Conservation (phyloP, 2,797 vertebrate species). For the Chrysocyon brachyurus region DNA sequence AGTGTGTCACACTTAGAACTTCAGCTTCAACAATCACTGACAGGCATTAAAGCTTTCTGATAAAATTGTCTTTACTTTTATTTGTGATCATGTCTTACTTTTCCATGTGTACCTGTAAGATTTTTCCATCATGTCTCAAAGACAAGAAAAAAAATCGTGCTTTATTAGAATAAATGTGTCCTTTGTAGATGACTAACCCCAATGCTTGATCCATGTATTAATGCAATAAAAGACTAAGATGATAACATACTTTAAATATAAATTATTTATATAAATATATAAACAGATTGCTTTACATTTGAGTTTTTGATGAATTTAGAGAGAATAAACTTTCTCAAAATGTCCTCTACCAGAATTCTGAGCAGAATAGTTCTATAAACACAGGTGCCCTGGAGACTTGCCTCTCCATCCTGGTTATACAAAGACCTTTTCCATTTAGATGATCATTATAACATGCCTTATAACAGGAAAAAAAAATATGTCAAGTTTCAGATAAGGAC, state of each 20-base stretch:
- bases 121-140: background rate
- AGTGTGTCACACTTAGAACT: background rate
- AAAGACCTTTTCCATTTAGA: background rate
- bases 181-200: background rate
- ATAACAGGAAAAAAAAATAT: background rate
- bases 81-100: background rate
- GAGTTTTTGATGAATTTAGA: background rate
- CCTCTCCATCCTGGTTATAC: background rate
- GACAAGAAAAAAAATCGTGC: background rate
- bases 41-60: background rate
- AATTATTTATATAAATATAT: background rate
- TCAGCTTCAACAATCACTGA: background rate
- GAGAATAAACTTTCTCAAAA: background rate
- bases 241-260: background rate
- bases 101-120: background rate
- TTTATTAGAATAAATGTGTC: constrained; percentile 13
- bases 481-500: background rate
- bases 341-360: background rate
- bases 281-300: background rate
- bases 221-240: background rate
- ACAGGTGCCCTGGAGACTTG: background rate
- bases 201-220: background rate
- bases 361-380: background rate
- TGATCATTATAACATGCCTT: background rate
- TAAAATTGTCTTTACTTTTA: background rate